Percentiles rank a stretch among this genome's conserved stretches.
Conservation (phyloP, 1,140 invertebrate genomes). For the Oncopodura yosiiana region DNA sequence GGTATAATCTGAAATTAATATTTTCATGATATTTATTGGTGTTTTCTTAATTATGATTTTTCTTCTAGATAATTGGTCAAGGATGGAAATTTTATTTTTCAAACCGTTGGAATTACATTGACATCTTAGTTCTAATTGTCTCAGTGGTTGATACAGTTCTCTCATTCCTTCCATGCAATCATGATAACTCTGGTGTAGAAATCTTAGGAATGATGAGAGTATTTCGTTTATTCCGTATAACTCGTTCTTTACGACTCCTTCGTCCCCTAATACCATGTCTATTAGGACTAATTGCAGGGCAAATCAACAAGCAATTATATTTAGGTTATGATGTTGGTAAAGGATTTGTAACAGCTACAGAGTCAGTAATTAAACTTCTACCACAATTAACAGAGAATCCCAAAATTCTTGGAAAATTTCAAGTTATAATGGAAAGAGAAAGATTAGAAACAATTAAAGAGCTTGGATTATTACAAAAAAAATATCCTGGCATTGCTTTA, state of each 20-base stretch:
- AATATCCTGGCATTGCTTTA: conserved; percentile 43
- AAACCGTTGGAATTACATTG: conserved; percentile 24
- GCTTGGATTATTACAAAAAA: conserved; percentile 38
- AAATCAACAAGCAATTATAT: conserved; percentile 25
- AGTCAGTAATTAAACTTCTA: conserved; percentile 47
- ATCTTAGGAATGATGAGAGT: neutral
- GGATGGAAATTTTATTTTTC: conserved; percentile 7
- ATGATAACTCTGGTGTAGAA: neutral
- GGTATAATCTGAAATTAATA: too few species aligned
- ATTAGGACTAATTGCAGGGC: too few species aligned
- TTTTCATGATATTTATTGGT: too few species aligned
- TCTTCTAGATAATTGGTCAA: conserved; percentile 6
- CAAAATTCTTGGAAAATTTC: conserved; percentile 18
- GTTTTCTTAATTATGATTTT: too few species aligned
- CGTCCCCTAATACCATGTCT: too few species aligned
- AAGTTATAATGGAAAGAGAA: conserved; percentile 16
- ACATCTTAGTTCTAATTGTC: conserved; percentile 13
- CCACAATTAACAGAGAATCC: conserved; percentile 48
- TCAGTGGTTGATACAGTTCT: conserved; percentile 8
- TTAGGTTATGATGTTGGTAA: conserved; percentile 37
- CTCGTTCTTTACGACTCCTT: conserved; percentile 13
- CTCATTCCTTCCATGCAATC: neutral
- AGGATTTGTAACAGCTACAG: conserved; percentile 48
- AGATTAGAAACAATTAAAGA: conserved; percentile 16
- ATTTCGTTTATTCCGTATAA: conserved; percentile 8